Base-by-base conservation (phyloP, 2,797 vertebrate genomes). In the Sylvia borin region DNA sequence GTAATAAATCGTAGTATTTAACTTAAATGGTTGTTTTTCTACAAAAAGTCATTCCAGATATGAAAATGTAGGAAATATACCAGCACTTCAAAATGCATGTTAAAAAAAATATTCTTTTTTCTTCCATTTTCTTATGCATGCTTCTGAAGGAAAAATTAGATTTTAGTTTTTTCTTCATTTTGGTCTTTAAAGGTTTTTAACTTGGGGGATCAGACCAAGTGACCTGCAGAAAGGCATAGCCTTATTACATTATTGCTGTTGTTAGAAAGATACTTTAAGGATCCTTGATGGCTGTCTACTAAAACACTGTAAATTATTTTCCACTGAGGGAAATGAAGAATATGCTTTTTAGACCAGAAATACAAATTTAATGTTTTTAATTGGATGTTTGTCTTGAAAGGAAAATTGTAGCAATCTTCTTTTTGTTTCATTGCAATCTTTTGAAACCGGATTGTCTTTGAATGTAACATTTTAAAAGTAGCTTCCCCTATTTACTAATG, bases 21-120 rank as follows among this genome's bases (percentile, higher is more conserved):
- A 87, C 24, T 89, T 32, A 60, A 89, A 72, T 13, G 42, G 88
- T 94, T 94, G 90, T 95, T 94, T 93, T 90, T 92, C 93, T 96
- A 84, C 79, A 86, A 36, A 68, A 94, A 78, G 90, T 70, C 93
- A 96, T 95, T 96, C 36, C 91, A 97, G 92, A 10, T 89, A 76
- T 21, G 93, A 71, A 97, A 92, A 71, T 60, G 16, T 31, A 87
- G 34, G 26, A 50, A 77, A 48, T 65, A 78, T 40, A 67, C 17
- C 66, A 60, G 72, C 27, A 43, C 13, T 55, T 85, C 6, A 60
- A 84, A 91, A 75, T 51, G 47, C 71, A 68, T 66, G 32, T 57
- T 85, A 13, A 20, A 5, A n/a, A 48, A 45, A 24, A 15, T 4
- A 6, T 4, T 36, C 1, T 50, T 76, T 77, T 50, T 17, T 21